A percentile compares a stretch with the other conserved stretches of the same genome.
phyloP scores from a whole-genome alignment of 1,140 invertebrate genomes.

The Nilaparvata lugens region DNA sequence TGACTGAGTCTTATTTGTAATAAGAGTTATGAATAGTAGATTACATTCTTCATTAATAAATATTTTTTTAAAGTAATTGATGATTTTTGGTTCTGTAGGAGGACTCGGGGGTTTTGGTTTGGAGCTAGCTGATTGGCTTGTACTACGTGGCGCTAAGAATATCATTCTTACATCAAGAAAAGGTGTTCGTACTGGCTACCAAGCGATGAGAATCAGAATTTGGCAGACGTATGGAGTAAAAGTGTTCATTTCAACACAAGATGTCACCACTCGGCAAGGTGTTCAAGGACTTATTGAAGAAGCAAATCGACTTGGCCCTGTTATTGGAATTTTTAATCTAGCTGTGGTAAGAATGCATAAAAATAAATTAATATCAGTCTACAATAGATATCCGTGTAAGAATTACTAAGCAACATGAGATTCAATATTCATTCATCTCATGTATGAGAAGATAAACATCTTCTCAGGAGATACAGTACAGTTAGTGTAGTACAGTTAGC shows the following conservation, averaged over 20 bases:
- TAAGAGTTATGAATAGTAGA: too few relatives aligned
- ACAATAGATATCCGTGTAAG: too few relatives aligned
- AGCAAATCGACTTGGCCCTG: slow-evolving; percentile 46
- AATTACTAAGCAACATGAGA: too few relatives aligned
- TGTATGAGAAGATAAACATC: too few relatives aligned
- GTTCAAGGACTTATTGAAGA: slow-evolving; percentile 46
- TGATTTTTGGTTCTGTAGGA: slow-evolving; percentile 39
- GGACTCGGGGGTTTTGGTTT: slow-evolving; percentile 86
- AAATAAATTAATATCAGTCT: too few relatives aligned
- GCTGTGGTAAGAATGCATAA: slow-evolving; percentile 45
- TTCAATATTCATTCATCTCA: too few relatives aligned
- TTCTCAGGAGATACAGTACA: too few relatives aligned
- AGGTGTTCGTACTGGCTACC: slow-evolving; percentile 72
- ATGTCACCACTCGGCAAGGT: slow-evolving; percentile 39
- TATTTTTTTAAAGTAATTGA: slow-evolving; percentile 1
- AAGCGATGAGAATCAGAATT: slow-evolving; percentile 46
- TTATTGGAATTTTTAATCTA: slow-evolving; percentile 72
- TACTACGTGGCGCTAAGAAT: slow-evolving; percentile 65
- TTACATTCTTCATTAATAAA: too few relatives aligned
- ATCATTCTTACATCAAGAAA: slow-evolving; percentile 70
- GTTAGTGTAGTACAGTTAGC: too few relatives aligned
- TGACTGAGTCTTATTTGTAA: too few relatives aligned
- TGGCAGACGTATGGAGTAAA: slow-evolving; percentile 45
- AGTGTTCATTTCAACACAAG: slow-evolving; percentile 39
- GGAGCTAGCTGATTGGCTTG: slow-evolving; percentile 82